These are phyloP conservation scores for Andrena haemorrhoa DNA, from an alignment of 2,888 invertebrate genomes.

Conservation along the genomic window DNA sequence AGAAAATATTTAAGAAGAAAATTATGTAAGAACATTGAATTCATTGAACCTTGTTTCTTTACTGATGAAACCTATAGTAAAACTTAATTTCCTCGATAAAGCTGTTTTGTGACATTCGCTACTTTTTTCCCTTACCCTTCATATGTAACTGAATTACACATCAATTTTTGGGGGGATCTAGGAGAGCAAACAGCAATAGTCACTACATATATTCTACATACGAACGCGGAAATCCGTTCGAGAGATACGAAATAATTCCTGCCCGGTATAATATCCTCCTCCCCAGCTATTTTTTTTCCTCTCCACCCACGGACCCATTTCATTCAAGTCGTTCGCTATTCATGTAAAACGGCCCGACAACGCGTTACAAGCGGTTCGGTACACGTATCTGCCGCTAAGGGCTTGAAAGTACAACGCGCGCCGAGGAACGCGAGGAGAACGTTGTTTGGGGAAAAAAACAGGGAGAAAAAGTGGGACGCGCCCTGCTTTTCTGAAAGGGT, in stretches of 20 bases:
- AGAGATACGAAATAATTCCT: neutral
- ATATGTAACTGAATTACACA: too few relatives aligned
- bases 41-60: too few relatives aligned
- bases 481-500: slow-evolving; percentile 71
- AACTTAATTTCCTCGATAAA: too few relatives aligned
- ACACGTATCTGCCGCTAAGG: slow-evolving; percentile 32
- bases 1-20: too few relatives aligned
- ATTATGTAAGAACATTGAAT: too few relatives aligned
- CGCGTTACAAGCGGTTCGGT: slow-evolving; percentile 33
- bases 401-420: slow-evolving; percentile 31
- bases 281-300: neutral
- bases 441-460: slow-evolving; percentile 42
- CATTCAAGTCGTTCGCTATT: slow-evolving; percentile 18
- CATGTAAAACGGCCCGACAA: slow-evolving; percentile 19
- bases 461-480: slow-evolving; percentile 67
- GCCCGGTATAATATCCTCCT: neutral
- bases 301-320: neutral
- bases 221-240: neutral
- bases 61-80: too few relatives aligned
- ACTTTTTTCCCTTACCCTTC: too few relatives aligned
- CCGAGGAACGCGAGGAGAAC: slow-evolving; percentile 28
- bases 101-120: too few relatives aligned
- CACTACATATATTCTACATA: too few relatives aligned
- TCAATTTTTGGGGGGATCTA: too few relatives aligned
- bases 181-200: too few relatives aligned